Evolutionary conservation across 2,888 invertebrate species (phyloP).

Genomic region (Latheticus oryzae): DNA sequence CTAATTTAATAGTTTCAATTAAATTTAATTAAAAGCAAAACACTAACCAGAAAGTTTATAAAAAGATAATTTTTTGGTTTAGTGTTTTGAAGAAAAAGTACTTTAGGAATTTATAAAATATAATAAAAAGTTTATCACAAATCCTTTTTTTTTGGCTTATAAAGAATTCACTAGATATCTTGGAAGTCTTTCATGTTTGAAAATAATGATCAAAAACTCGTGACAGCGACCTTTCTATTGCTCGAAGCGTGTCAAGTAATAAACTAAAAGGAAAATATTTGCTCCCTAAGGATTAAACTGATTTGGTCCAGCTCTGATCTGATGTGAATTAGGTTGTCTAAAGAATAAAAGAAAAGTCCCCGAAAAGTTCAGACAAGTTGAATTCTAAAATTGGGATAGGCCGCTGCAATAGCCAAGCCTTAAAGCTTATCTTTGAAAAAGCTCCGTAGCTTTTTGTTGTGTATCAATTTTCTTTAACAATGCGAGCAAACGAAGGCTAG

Average conservation of each 20-base stretch:
- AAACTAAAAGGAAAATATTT: constrained; percentile 26
- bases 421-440: constrained; percentile 17
- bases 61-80: no score
- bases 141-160: no score
- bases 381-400: constrained; percentile 25
- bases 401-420: neutral
- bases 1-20: no score
- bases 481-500: constrained; percentile 10
- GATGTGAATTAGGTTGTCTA: constrained; percentile 18
- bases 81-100: no score
- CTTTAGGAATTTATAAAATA: no score
- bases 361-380: constrained; percentile 1
- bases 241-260: constrained; percentile 14
- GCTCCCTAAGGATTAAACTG: constrained; percentile 13
- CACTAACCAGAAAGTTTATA: no score
- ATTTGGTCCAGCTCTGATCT: constrained; percentile 26
- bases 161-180: no score
- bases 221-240: constrained; percentile 3
- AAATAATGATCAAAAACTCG: neutral
- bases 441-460: constrained; percentile 19
- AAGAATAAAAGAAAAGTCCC: constrained; percentile 5
- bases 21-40: no score
- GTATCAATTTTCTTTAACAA: constrained; percentile 27
- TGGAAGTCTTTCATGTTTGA: neutral
- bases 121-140: no score